Percentiles rank a stretch among this genome's conserved stretches.
These are phyloP conservation scores for Syritta pipiens DNA, from an alignment of 2,888 invertebrate species.

Conservation along the genomic window DNA sequence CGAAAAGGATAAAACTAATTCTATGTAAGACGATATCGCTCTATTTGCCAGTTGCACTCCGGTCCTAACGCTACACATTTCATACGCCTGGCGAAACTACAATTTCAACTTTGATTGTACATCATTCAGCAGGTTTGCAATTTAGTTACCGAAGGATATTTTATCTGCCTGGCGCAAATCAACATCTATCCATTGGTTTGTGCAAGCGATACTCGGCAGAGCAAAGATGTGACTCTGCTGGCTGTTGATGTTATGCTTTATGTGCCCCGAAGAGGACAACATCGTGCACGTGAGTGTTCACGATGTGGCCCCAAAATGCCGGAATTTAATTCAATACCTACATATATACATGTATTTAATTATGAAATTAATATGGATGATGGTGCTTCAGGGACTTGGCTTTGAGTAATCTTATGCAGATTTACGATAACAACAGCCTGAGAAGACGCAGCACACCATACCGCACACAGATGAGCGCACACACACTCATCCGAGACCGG, in stretches of 20 bases:
- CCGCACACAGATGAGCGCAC: not conserved
- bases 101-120: slow-evolving; percentile 25
- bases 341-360: slow-evolving; percentile 58
- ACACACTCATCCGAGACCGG: too few relatives aligned
- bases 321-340: slow-evolving; percentile 51
- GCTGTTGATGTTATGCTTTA: slow-evolving; percentile 6
- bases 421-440: slow-evolving; percentile 42
- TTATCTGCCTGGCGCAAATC: slow-evolving; percentile 5
- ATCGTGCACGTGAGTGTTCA: not conserved
- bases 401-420: slow-evolving; percentile 58
- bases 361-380: slow-evolving; percentile 68
- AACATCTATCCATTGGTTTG: slow-evolving; percentile 3
- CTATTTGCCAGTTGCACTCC: too few relatives aligned
- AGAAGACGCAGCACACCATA: slow-evolving; percentile 7
- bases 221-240: too few relatives aligned
- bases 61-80: too few relatives aligned
- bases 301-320: slow-evolving; percentile 1
- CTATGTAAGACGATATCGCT: too few relatives aligned
- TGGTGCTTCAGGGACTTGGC: slow-evolving; percentile 56
- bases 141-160: slow-evolving; percentile 21
- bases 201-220: slow-evolving; percentile 11
- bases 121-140: slow-evolving; percentile 29
- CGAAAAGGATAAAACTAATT: too few relatives aligned
- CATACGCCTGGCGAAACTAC: too few relatives aligned
- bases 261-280: not conserved